Percentiles rank a stretch among this genome's conserved stretches.
Conservation (phyloP, 2,797 vertebrate species). For the Cirrhinus molitorella region DNA sequence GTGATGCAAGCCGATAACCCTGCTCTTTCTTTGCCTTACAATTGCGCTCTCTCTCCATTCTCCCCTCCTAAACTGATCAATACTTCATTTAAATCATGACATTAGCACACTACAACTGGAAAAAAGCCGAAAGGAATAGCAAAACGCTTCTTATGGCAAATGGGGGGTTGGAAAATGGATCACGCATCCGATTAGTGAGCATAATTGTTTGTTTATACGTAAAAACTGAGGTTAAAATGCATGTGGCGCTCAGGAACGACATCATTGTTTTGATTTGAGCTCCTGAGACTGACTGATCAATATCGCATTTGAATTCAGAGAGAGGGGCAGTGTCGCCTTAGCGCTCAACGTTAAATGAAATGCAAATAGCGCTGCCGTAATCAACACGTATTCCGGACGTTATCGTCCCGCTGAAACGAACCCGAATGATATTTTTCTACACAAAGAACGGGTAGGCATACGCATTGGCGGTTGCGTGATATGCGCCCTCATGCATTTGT, state of each 20-base stretch:
- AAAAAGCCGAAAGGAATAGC: conserved; percentile 72
- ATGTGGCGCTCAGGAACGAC: conserved; percentile 69
- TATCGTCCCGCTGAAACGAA: conserved; percentile 63
- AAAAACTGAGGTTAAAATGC: conserved; percentile 70
- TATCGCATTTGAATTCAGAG: conserved; percentile 81
- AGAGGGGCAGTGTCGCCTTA: conserved; percentile 72
- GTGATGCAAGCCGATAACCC: conserved; percentile 86
- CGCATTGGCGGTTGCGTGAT: conserved; percentile 77
- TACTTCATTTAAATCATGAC: conserved; percentile 92
- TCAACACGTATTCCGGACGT: conserved; percentile 73
- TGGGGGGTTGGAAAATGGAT: conserved; percentile 54
- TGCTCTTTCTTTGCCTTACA: conserved; percentile 86
- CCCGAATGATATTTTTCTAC: conserved; percentile 73
- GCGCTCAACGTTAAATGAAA: conserved; percentile 74
- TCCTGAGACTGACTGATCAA: conserved; percentile 78
- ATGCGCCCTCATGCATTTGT: conserved; percentile 81
- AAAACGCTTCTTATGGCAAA: conserved; percentile 64
- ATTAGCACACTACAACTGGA: conserved; percentile 84
- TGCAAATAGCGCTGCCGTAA: conserved; percentile 76
- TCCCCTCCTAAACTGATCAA: conserved; percentile 91
- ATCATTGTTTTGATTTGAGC: conserved; percentile 75
- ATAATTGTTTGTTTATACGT: conserved; percentile 59
- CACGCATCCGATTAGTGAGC: conserved; percentile 52
- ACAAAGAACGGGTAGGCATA: conserved; percentile 66
- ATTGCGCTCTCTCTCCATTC: conserved; percentile 88